phyloP scores from a whole-genome alignment of 2,888 invertebrate genomes.

The Melikaiella ostensackeni region DNA sequence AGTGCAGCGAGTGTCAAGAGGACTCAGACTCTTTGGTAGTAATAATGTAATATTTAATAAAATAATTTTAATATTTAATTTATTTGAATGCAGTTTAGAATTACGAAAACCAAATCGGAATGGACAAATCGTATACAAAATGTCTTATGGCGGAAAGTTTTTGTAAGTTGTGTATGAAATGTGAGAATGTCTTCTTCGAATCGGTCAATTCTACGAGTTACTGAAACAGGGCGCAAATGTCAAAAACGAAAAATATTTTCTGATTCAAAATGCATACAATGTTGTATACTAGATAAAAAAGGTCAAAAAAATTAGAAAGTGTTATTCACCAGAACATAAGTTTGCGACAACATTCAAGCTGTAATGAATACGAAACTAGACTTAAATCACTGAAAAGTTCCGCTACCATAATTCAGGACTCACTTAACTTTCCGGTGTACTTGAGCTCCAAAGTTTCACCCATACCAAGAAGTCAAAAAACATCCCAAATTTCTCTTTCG shows the following conservation, averaged over 20 bases:
- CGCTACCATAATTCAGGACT: background rate
- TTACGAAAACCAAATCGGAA: background rate
- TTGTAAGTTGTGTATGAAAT: background rate
- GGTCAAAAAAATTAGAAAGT: background rate
- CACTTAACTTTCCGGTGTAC: background rate
- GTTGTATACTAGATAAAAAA: background rate
- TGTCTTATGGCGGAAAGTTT: background rate
- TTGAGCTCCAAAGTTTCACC: background rate
- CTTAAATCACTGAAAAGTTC: background rate
- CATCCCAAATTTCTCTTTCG: background rate
- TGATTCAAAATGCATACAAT: too few relatives aligned
- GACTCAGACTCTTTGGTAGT: background rate
- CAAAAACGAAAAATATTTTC: too few relatives aligned
- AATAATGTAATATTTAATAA: too few relatives aligned
- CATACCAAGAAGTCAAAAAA: background rate
- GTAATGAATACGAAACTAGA: background rate
- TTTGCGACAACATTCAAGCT: background rate
- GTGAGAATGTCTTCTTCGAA: conserved; percentile 1
- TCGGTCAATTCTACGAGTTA: background rate
- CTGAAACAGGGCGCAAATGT: too few relatives aligned
- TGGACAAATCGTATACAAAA: background rate
- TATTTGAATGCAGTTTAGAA: background rate
- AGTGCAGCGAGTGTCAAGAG: background rate
- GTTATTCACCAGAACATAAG: background rate
- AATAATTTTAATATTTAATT: background rate